These are phyloP conservation scores for Carettochelys insculpta DNA, from an alignment of 2,113 vertebrate genomes.

Conservation along the genomic window DNA sequence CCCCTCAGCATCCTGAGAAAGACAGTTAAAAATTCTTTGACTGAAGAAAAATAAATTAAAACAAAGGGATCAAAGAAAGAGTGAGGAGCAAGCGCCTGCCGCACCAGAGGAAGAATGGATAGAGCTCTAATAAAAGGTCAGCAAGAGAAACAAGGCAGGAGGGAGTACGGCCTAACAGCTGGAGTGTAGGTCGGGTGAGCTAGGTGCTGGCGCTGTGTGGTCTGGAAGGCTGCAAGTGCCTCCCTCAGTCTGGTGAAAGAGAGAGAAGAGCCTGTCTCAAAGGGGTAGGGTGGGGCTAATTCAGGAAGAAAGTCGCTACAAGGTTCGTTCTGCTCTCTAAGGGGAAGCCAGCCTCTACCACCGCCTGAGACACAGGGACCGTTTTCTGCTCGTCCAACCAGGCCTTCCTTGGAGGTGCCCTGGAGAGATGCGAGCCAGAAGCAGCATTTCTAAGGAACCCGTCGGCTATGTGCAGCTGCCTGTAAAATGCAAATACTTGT, in stretches of 20 bases:
- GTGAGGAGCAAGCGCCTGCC: fast-evolving
- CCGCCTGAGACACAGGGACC: not conserved
- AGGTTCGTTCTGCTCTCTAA: not conserved
- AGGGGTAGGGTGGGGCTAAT: not conserved
- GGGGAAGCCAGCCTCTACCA: not conserved
- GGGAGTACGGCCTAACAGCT: not conserved
- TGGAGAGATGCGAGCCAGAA: not conserved
- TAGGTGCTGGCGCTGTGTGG: fast-evolving
- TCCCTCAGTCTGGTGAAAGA: not conserved
- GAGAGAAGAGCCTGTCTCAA: not conserved
- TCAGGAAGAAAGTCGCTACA: not conserved
- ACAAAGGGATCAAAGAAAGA: slow-evolving; percentile 10
- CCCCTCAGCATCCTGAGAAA: not conserved
- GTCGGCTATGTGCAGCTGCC: not conserved
- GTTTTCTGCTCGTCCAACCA: not conserved
- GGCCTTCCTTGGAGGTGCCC: not conserved
- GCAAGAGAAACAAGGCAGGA: slow-evolving; percentile 42
- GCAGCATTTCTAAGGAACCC: not conserved
- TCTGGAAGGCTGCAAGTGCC: not conserved
- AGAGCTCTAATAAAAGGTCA: slow-evolving; percentile 20
- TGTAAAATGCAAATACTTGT: not conserved
- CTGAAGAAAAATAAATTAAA: not conserved
- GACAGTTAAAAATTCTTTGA: not conserved
- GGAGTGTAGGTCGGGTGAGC: not conserved
- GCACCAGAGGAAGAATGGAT: not conserved